Evolutionary conservation across 2,888 invertebrate species (phyloP).

Genomic region (Sympetrum striolatum): DNA sequence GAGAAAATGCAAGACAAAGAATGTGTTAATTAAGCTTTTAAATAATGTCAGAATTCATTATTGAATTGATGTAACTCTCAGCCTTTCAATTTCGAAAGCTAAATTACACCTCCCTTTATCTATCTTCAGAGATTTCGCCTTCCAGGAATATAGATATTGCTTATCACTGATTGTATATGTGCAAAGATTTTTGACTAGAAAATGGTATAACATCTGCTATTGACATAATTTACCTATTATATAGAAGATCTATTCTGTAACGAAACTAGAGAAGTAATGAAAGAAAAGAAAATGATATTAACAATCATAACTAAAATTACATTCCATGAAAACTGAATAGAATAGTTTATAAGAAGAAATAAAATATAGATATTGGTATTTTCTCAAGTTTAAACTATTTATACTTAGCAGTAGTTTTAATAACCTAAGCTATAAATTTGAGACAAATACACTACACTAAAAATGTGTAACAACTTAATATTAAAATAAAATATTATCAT

Average conservation of each 20-base stretch:
- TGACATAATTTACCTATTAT: not conserved
- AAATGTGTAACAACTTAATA: too few relatives aligned
- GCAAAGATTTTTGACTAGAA: constrained; percentile 13
- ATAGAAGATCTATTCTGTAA: not conserved
- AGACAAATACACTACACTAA: too few relatives aligned
- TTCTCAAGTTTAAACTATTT: too few relatives aligned
- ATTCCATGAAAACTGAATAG: not conserved
- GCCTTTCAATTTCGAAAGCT: not conserved
- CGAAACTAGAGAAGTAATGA: too few relatives aligned
- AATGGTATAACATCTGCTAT: constrained; percentile 9
- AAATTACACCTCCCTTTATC: not conserved
- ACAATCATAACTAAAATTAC: too few relatives aligned
- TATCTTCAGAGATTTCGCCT: too few relatives aligned
- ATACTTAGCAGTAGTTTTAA: too few relatives aligned
- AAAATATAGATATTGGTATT: too few relatives aligned
- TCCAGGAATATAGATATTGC: not conserved
- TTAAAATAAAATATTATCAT: too few relatives aligned
- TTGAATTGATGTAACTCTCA: not conserved
- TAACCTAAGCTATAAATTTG: too few relatives aligned
- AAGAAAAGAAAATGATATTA: too few relatives aligned
- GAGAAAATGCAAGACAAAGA: not conserved
- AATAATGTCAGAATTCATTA: not conserved
- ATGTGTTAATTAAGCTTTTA: not conserved
- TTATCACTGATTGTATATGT: not conserved
- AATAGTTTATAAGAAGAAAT: not conserved